Base-by-base conservation (phyloP, 2,797 vertebrate genomes). In the Stomatorhinus walkeri region DNA sequence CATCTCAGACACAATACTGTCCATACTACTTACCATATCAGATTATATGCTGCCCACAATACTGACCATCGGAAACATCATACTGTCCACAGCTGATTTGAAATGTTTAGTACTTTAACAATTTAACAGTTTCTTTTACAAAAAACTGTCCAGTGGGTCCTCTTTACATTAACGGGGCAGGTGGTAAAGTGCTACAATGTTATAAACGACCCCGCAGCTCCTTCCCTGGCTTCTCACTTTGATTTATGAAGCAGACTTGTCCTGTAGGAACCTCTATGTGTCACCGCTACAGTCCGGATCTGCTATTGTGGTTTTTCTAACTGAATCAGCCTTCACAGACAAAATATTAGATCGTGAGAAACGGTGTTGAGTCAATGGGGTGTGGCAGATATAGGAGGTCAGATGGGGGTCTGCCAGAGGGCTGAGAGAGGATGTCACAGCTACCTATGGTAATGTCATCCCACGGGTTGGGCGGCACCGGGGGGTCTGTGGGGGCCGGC, bases 381-480 rank as follows among this genome's bases (percentile, higher is more conserved):
- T 1, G 36, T 0, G 49, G 36, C 1, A 0, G 14, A 87, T 90
- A 89, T 90, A 68, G 81, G 52, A 61, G 76, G n/a, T 68, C 28
- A 88, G 87, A 72, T 51, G 0, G 85, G 40, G 59, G 28, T 19
- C 56, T 59, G 64, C 9, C 89, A 72, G 51, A 84, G 90, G 68
- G 19, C 87, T 51, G 16, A 49, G 22, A 8, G 14, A 28, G 79
- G 52, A 4, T 19, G 52, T 46, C 79, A 88, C 10, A 12, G 4
- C n/a, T 90, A 96, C 95, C 95, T 91, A 96, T 95, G 16, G 24
- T 0, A 88, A 96, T 95, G 90, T 88, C 51, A 32, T 96, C 96
- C 95, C 95, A 96, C 54, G 95, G 96, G 90, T 96, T 96, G n/a
- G 94, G 92, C 0, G 72, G 91, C 46, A 43, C 59, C 1, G 96